A percentile compares a stretch with the other conserved stretches of the same genome.
Conservation (phyloP, 2,113 vertebrate species). For the Chlorodrepanis virens region DNA sequence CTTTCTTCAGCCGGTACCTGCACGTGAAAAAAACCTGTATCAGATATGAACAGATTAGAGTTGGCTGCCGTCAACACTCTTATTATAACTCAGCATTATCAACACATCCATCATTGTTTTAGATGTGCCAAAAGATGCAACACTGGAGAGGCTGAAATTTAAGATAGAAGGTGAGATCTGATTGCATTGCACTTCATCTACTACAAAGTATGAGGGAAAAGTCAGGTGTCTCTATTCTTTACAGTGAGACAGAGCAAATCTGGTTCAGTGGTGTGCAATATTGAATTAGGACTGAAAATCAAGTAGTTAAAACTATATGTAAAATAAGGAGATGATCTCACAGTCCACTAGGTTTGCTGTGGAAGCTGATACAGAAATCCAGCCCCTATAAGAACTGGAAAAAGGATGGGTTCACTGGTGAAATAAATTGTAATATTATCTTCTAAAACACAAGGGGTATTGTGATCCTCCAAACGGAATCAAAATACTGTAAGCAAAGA, state of each 20-base stretch:
- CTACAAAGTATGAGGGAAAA: background rate
- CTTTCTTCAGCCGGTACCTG: background rate
- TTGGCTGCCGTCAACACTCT: background rate
- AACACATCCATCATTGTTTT: rapidly evolving
- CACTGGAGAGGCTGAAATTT: background rate
- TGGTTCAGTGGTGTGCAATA: background rate
- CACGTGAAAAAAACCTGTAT: rapidly evolving
- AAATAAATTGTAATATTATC: background rate
- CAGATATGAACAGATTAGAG: background rate
- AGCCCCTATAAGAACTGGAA: background rate
- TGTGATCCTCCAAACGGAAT: background rate
- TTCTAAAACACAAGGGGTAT: background rate
- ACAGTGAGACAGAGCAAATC: background rate
- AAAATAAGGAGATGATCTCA: background rate
- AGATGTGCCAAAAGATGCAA: background rate
- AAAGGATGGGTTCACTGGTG: background rate
- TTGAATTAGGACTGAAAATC: background rate
- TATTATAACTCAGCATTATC: background rate
- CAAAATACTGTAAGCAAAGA: background rate
- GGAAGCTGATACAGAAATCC: background rate
- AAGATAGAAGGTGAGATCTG: background rate
- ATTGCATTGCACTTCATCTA: background rate
- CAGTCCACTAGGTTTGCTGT: background rate
- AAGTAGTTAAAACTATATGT: background rate
- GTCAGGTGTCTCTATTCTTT: background rate